These are phyloP conservation scores for Sycophaga agraensis DNA, from an alignment of 1,140 invertebrate genomes.

Conservation along the genomic window DNA sequence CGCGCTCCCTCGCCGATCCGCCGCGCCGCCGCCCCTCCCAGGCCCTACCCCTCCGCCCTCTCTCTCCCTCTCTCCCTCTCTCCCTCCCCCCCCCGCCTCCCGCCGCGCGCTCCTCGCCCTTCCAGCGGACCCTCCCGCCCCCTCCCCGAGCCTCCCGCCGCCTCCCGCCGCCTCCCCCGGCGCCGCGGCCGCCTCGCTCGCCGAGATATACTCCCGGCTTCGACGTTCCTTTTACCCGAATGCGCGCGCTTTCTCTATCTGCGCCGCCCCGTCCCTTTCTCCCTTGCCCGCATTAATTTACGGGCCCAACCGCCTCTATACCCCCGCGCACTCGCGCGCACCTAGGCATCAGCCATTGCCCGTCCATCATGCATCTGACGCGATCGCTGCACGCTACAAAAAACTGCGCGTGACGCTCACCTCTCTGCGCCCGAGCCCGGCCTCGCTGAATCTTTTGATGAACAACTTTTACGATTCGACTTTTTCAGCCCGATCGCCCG, in stretches of 20 bases:
- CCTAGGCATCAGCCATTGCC: conserved; percentile 1
- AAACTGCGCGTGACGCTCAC: not conserved
- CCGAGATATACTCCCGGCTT: too few species aligned
- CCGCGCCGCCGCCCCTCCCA: conserved; percentile 13
- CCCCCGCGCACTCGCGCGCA: not conserved
- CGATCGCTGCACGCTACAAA: not conserved
- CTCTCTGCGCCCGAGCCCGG: too few species aligned
- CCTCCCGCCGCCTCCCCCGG: too few species aligned
- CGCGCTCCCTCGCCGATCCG: conserved; percentile 39
- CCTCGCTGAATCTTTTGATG: too few species aligned
- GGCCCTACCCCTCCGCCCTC: not conserved
- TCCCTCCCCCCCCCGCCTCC: not conserved
- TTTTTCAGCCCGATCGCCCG: too few species aligned
- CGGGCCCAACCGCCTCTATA: too few species aligned
- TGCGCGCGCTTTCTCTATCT: not conserved
- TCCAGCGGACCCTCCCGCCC: not conserved
- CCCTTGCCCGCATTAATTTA: not conserved
- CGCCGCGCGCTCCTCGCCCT: not conserved
- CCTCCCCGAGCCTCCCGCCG: not conserved
- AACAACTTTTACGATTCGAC: too few species aligned
- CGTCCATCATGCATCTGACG: not conserved
- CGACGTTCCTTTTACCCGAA: too few species aligned
- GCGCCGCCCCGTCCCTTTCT: not conserved
- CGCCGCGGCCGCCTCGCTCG: too few species aligned
- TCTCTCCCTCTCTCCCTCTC: not conserved